Evolutionary conservation across 30 jellyfish, hydroid and myxozoan species (phyloP), one percentile per base, ranked within the genome.

Genomic region (Hydra vulgaris): DNA sequence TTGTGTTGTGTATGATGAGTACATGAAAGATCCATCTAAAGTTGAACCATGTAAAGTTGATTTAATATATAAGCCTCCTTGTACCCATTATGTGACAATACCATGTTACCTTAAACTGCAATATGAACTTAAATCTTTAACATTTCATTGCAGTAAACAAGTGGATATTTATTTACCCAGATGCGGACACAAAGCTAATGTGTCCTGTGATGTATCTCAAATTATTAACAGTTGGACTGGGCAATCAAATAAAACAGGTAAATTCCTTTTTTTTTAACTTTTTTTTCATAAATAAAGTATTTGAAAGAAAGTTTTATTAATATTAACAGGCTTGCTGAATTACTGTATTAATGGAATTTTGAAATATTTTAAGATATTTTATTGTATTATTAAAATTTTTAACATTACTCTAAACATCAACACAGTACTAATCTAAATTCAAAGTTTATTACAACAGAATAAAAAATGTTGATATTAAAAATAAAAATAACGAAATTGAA

Each of bases 131-230:
- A 40, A 40, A 0, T 20, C 74, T 25, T 3, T 25, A 1, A 15
- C 3, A 1, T 74, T 74, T 24, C 74, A 74, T 7, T 74, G 82
- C 55, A 21, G 1, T 27, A 0, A 74, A 21, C 22, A 74, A 25
- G 74, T 74, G 17, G 82, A 74, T 17, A 21, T 74, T n/a, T 16
- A 1, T 17, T 24, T 74, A 20, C 82, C 82, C 18, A 74, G 82
- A 74, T 74, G 82, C 55, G 82, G 82, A 7, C 82, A 74, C 20
- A 53, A 74, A 74, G 82, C 69, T 17, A 25, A 74, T 7, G 82
- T 74, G 25, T 23, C 82, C 24, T 74, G 82, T 21, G 82, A 74
- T 25, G 17, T 25, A n/a, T 74, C 82, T 25, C 69, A 23, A 17
- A 19, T 0, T 16, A 4, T 74, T 27, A 18, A 21, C 53, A 3